Evolutionary conservation across 1,140 invertebrate species (phyloP).

Genomic region (Bombus sylvicola): DNA sequence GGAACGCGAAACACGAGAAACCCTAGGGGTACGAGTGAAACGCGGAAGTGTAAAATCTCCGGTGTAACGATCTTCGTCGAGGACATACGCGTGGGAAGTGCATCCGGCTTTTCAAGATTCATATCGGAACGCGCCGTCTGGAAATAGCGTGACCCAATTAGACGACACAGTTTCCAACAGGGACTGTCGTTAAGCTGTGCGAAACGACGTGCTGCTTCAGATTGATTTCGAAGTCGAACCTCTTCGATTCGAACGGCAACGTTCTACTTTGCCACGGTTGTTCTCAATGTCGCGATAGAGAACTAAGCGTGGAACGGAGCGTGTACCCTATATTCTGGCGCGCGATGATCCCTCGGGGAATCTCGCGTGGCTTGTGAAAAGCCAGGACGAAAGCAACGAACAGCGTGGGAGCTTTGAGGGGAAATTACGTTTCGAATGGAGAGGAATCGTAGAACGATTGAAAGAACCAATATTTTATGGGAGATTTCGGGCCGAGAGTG

Average conservation of each 20-base stretch:
- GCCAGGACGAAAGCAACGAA: background rate
- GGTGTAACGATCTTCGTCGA: background rate
- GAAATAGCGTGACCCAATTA: constrained; percentile 39
- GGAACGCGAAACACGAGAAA: background rate
- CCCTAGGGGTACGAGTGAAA: too few relatives aligned
- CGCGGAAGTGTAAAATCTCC: background rate
- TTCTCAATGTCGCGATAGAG: background rate
- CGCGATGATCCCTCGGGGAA: background rate
- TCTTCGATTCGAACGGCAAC: background rate
- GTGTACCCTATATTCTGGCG: too few relatives aligned
- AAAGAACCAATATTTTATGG: background rate
- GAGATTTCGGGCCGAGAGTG: background rate
- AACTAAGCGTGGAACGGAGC: background rate
- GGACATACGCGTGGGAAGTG: too few relatives aligned
- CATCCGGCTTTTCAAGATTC: too few relatives aligned
- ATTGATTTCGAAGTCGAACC: constrained; percentile 17
- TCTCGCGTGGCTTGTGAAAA: background rate
- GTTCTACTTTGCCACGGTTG: background rate
- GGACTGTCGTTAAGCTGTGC: background rate
- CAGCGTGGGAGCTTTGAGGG: background rate
- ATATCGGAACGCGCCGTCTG: background rate
- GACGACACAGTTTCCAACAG: constrained; percentile 16
- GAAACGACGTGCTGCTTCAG: background rate
- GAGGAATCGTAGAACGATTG: background rate
- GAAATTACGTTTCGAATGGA: constrained; percentile 25